Base-by-base conservation (phyloP, 1,140 invertebrate species). In the Neuroterus valhalla region DNA sequence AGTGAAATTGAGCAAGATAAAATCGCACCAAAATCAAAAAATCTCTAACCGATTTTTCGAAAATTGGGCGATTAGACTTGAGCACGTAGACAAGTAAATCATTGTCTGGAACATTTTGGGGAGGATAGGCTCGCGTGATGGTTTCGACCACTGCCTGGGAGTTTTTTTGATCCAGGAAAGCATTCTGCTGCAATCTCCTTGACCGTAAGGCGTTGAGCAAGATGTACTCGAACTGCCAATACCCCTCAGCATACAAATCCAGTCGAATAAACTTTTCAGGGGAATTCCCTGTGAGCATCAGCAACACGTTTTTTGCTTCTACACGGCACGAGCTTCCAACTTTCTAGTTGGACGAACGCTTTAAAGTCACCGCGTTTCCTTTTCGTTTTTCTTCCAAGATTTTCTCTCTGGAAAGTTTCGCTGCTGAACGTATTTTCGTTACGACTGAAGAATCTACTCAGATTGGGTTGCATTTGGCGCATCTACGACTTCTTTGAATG, bases 211-310 rank as follows among this genome's bases (percentile, higher is more conserved):
- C 23, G 4, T 23, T 52, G 50, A 52, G 23, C 23, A 52, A 52
- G 23, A 52, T 52, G 23, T 19, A 21, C 50, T 11, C 50, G 6
- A 17, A 52, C 19, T 17, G 23, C 19, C 19, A 23, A 52, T 50
- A 19, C 19, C 50, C 50, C 23, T 5, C 17, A 19, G 50, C 50
- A 17, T 50, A 17, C n/a, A 21, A 50, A 50, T 50, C 15, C 3
- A 19, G 48, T 17, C n/a, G n/a, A 50, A 50, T 50, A 50, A 17
- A 50, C 48, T 50, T 50, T 50, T 17, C 48, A 50, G 17, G 48
- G n/a, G 48, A 50, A 50, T 50, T 50, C 48, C 8, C n/a, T 52
- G 19, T 1, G 17, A 52, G 17, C 8, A 23, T 52, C 50, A 52
- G 19, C 15, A n/a, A 50, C 48, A 17, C 15, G 8, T n/a, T 50